Evolutionary conservation across 1,140 invertebrate species (phyloP).

Genomic region (Arctopsyche grandis): DNA sequence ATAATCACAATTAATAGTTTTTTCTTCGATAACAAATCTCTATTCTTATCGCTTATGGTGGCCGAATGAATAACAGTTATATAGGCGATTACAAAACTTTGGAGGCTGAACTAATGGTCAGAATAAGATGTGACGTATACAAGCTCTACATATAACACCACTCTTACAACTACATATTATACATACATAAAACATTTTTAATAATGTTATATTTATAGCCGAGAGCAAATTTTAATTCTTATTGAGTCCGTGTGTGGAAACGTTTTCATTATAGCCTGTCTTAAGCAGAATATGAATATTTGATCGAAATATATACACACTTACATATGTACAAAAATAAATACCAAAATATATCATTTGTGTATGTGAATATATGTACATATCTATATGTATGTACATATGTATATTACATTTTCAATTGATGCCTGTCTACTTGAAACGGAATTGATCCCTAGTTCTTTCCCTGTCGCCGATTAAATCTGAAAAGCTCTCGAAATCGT

Average conservation of each 20-base stretch:
- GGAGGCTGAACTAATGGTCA: no score
- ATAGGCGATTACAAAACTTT: background rate
- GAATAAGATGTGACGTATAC: no score
- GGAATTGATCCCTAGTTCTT: background rate
- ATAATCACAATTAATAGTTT: slow-evolving; percentile 30
- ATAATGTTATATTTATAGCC: no score
- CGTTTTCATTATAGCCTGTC: no score
- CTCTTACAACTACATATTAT: no score
- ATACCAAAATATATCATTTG: background rate
- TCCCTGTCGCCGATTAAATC: background rate
- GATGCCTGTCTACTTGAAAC: background rate
- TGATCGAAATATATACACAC: no score
- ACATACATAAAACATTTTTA: no score
- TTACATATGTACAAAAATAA: no score
- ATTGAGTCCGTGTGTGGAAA: no score
- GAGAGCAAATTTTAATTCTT: no score
- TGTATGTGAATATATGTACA: background rate
- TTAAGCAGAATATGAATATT: no score
- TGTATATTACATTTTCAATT: background rate
- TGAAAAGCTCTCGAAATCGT: background rate
- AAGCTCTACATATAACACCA: no score
- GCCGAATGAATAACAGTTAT: background rate
- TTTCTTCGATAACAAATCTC: slow-evolving; percentile 23
- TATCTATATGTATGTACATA: background rate
- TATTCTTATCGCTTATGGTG: slow-evolving; percentile 18